Percentiles rank a stretch among this genome's conserved stretches.
Evolutionary conservation across 92 coral and sea anemone genomes (phyloP).

Genomic region (Parazoanthus darwini): DNA sequence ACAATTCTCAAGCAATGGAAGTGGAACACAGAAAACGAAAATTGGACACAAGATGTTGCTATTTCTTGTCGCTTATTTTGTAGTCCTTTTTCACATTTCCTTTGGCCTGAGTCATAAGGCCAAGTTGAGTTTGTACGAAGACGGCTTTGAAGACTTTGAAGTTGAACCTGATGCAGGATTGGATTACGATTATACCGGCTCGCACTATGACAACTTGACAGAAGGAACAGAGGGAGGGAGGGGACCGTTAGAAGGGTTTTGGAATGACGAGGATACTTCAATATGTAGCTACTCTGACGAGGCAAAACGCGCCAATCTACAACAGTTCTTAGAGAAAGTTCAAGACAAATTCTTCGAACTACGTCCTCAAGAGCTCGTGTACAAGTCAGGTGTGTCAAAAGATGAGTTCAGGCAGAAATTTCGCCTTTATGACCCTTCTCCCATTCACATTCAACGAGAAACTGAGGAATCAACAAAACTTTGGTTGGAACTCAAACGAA

Average conservation of each 20-base stretch:
- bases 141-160: slow-evolving; percentile 17
- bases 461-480: slow-evolving; percentile 13
- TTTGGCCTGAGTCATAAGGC: background rate
- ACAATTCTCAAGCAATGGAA: background rate
- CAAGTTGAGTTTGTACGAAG: background rate
- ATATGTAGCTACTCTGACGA: slow-evolving; percentile 18
- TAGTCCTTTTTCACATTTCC: background rate
- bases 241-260: background rate
- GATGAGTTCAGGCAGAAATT: slow-evolving; percentile 2
- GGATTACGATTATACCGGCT: background rate
- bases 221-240: background rate
- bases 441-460: slow-evolving; percentile 4
- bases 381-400: slow-evolving; percentile 16
- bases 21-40: background rate
- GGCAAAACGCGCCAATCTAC: slow-evolving; percentile 16
- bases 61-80: background rate
- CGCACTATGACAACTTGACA: background rate
- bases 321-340: slow-evolving; percentile 22
- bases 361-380: slow-evolving; percentile 38
- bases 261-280: slow-evolving; percentile 1
- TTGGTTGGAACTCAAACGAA: background rate
- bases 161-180: background rate
- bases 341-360: slow-evolving; percentile 27
- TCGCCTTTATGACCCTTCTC: slow-evolving; percentile 32
- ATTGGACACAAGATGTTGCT: background rate